Evolutionary conservation across 30 jellyfish, hydroid and myxozoan genomes (phyloP), one percentile per base, ranked within the genome.

Genomic region (Haliclystus octoradiatus): DNA sequence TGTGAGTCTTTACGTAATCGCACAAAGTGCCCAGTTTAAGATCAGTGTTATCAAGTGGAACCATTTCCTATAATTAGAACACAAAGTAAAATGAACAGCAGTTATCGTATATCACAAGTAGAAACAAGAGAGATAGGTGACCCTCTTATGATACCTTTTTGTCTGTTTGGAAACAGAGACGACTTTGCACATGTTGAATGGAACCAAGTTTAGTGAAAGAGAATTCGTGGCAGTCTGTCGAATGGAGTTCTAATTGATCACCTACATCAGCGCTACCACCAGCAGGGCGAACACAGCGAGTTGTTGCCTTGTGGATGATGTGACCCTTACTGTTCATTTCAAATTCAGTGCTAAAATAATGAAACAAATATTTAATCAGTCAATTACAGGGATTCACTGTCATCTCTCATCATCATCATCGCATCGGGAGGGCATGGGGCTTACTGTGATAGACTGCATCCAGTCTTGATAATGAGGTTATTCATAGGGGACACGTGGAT

Each of bases 311-410:
- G 34, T 71, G 74, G 52, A 69, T 75, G 68, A 86, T 68, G 70
- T 74, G 72, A 1, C 96, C 96, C 69, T 73, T 62, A 52, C 49
- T 28, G n/a, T 69, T 77, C 33, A 86, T 50, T 33, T 31, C 80
- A 66, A 86, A 86, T 33, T 86, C 96, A 31, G 96, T 79, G 83
- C 96, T 86, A 74, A 57, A 69, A 50, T 49, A 33, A 52, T n/a
- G 27, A 74, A 40, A 7, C 47, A 33, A 62, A 22, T 9, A 23
- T n/a, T n/a, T n/a, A n/a, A n/a, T n/a, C n/a, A n/a, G n/a, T n/a
- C n/a, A n/a, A n/a, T n/a, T n/a, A n/a, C n/a, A n/a, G n/a, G n/a
- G n/a, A n/a, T n/a, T n/a, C n/a, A n/a, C n/a, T n/a, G n/a, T n/a
- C n/a, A n/a, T n/a, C n/a, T n/a, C n/a, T n/a, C n/a, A n/a, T n/a